Percentiles rank a stretch among this genome's conserved stretches.
phyloP scores from a whole-genome alignment of 2,797 vertebrate genomes.

The Scleropages formosus region DNA sequence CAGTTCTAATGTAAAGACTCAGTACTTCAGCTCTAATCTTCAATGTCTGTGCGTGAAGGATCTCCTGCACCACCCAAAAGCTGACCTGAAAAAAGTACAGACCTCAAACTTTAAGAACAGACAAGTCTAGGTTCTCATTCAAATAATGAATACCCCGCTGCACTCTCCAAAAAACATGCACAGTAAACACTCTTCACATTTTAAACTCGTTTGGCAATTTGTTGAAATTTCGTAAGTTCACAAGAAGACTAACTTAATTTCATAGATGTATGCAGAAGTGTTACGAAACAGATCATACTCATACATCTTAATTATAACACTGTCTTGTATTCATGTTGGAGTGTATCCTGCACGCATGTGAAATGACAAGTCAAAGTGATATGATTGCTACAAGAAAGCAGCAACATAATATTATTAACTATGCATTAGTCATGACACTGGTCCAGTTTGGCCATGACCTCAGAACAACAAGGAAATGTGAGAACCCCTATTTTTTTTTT shows the following conservation, averaged over 20 bases:
- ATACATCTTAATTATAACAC: neutral
- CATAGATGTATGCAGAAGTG: too few species aligned
- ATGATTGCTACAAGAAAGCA: neutral
- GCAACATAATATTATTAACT: neutral
- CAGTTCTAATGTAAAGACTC: slow-evolving; percentile 97
- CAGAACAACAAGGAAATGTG: slow-evolving; percentile 21
- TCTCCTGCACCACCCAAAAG: slow-evolving; percentile 99
- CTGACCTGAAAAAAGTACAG: slow-evolving; percentile 74
- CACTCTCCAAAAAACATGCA: too few species aligned
- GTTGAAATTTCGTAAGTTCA: too few species aligned
- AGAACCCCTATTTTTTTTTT: slow-evolving; percentile 44
- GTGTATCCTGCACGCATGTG: too few species aligned
- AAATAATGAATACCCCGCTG: too few species aligned
- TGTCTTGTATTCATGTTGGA: too few species aligned
- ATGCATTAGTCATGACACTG: slow-evolving; percentile 8
- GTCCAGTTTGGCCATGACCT: neutral
- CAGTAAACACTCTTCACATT: too few species aligned
- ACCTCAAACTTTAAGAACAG: too few species aligned
- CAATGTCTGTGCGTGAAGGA: slow-evolving; percentile 94
- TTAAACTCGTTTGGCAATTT: too few species aligned
- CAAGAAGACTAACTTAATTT: too few species aligned
- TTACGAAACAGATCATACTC: too few species aligned
- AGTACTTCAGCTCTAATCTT: slow-evolving; percentile 98
- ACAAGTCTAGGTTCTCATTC: slow-evolving; percentile 2
- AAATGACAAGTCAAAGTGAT: neutral